phyloP scores from a whole-genome alignment of 1,140 invertebrate species.

The Lepidurus arcticus region DNA sequence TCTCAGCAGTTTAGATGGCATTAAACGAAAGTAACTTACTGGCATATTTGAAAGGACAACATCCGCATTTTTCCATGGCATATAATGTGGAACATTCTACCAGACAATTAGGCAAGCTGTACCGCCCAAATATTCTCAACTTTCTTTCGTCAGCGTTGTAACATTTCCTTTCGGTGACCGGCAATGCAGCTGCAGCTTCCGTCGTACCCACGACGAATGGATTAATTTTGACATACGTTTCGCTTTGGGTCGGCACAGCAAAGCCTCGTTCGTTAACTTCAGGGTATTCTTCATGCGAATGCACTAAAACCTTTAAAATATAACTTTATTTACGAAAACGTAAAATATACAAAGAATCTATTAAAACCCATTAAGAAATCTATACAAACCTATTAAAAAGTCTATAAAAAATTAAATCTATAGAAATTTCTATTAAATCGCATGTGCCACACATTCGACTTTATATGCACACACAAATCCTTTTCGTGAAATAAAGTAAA shows the following conservation, averaged over 20 bases:
- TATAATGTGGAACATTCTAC: conserved; percentile 2
- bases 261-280: background rate
- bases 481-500: no score
- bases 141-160: background rate
- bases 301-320: background rate
- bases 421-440: no score
- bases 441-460: no score
- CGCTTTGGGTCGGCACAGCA: conserved; percentile 7
- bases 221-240: background rate
- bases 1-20: background rate
- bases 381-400: no score
- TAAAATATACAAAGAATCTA: no score
- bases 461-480: no score
- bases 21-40: background rate
- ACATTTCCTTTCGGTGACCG: background rate
- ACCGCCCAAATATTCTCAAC: background rate
- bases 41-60: background rate
- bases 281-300: conserved; percentile 1
- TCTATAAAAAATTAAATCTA: no score
- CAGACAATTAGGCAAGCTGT: conserved; percentile 8
- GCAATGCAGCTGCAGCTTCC: background rate
- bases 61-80: background rate
- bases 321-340: background rate
- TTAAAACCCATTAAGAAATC: no score
- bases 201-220: background rate